Evolutionary conservation across 2,888 invertebrate genomes (phyloP).

Genomic region (Pharmacophagus antenor): DNA sequence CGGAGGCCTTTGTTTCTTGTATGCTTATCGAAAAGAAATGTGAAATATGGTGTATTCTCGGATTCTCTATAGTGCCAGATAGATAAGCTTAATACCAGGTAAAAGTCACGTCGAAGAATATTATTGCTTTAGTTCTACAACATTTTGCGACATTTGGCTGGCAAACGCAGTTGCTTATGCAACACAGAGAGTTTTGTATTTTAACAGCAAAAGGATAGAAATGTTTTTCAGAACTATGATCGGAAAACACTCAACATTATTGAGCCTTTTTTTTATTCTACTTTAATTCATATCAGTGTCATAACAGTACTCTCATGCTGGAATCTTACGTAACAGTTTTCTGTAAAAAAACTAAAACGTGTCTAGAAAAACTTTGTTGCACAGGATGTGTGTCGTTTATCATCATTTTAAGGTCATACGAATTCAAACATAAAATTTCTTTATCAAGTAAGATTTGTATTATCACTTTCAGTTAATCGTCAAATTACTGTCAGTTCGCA

Average conservation of each 20-base stretch:
- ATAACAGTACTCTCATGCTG: too few species aligned
- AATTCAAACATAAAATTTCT: too few species aligned
- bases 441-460: too few species aligned
- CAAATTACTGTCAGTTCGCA: too few species aligned
- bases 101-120: not conserved
- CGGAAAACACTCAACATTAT: not conserved
- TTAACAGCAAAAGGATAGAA: not conserved
- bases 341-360: too few species aligned
- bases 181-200: not conserved
- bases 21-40: not conserved
- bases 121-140: not conserved
- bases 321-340: too few species aligned
- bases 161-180: not conserved
- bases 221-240: not conserved
- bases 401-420: too few species aligned
- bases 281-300: too few species aligned
- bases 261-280: too few species aligned
- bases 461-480: too few species aligned
- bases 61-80: not conserved
- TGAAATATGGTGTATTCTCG: not conserved
- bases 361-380: too few species aligned
- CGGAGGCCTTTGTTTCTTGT: not conserved
- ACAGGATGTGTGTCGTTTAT: too few species aligned
- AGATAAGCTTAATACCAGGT: not conserved
- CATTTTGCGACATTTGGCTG: constrained; percentile 1